Conservation (phyloP, 2,113 vertebrate genomes). For the Campylomormyrus numenius region DNA sequence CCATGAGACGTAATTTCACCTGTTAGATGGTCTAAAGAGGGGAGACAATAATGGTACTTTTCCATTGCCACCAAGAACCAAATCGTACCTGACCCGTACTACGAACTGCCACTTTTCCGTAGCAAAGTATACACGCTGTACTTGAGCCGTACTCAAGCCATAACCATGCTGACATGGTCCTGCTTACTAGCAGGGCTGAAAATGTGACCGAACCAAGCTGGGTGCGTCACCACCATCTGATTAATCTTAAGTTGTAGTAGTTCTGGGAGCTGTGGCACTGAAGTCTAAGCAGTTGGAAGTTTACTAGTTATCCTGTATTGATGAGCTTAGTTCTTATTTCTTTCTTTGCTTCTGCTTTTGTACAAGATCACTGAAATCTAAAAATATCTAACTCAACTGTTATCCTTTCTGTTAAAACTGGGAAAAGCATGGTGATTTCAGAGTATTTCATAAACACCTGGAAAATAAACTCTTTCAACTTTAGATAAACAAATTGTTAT, state of each 20-base stretch:
- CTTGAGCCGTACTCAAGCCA: background rate
- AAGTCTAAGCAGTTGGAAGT: background rate
- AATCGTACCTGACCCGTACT: background rate
- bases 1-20: background rate
- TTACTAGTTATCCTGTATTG: background rate
- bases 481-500: conserved; percentile 30
- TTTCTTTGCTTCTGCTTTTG: background rate
- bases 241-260: background rate
- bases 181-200: background rate
- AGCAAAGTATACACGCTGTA: too few relatives aligned
- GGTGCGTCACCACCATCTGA: background rate
- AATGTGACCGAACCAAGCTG: too few relatives aligned
- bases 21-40: background rate
- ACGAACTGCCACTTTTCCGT: background rate
- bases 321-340: background rate
- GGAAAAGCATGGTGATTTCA: background rate
- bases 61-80: background rate
- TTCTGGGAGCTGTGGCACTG: background rate
- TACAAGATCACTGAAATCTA: background rate
- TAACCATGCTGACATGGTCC: background rate
- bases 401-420: background rate
- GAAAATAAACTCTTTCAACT: background rate
- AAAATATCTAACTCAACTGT: background rate
- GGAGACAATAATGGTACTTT: background rate
- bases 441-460: background rate